Evolutionary conservation across 1,140 invertebrate genomes (phyloP).

Genomic region (Heliothis virescens): DNA sequence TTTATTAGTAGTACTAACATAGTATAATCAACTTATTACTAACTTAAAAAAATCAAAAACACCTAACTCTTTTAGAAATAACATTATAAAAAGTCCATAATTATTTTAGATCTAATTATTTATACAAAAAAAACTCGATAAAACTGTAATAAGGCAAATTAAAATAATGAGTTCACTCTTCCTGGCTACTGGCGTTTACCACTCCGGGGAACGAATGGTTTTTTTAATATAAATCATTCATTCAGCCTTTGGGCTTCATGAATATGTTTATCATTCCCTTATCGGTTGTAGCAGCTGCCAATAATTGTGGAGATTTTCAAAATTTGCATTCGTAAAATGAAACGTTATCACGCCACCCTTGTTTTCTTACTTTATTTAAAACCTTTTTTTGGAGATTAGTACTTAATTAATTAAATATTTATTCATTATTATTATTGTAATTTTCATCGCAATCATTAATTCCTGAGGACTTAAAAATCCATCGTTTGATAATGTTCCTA

Average conservation of each 20-base stretch:
- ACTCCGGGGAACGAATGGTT: slow-evolving; percentile 32
- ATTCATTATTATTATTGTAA: too few relatives aligned
- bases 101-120: slow-evolving; percentile 16
- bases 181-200: slow-evolving; percentile 42
- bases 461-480: too few relatives aligned
- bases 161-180: slow-evolving; percentile 38
- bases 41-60: too few relatives aligned
- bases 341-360: slow-evolving; percentile 58
- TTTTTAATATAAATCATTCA: slow-evolving; percentile 36
- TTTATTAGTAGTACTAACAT: too few relatives aligned
- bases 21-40: too few relatives aligned
- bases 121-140: slow-evolving; percentile 36
- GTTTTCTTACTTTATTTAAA: slow-evolving; percentile 1
- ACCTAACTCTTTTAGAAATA: too few relatives aligned
- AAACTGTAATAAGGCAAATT: slow-evolving; percentile 40
- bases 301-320: slow-evolving; percentile 63
- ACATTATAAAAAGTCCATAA: neutral
- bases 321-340: slow-evolving; percentile 62
- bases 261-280: slow-evolving; percentile 63
- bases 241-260: slow-evolving; percentile 48
- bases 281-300: slow-evolving; percentile 61
- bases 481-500: too few relatives aligned
- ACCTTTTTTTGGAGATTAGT: too few relatives aligned
- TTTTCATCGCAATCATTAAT: too few relatives aligned
- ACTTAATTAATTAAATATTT: too few relatives aligned